Conservation (phyloP, 2,797 vertebrate species). For the Acropternis orthonyx region DNA sequence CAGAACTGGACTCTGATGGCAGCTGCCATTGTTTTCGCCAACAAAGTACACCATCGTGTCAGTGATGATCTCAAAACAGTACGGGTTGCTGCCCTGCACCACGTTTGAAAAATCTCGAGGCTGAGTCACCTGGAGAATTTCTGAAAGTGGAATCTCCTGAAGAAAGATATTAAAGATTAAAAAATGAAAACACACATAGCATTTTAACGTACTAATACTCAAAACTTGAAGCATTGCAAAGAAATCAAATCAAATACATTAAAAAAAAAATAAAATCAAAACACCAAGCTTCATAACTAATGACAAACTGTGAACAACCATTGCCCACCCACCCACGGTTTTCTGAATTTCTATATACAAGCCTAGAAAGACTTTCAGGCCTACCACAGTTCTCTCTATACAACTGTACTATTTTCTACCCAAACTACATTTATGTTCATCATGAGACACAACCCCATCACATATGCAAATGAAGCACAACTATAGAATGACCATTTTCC, state of each 20-base stretch:
- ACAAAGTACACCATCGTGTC: conserved; percentile 97
- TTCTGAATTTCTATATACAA: not conserved
- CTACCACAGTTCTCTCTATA: not conserved
- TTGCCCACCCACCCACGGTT: not conserved
- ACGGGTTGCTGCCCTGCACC: conserved; percentile 91
- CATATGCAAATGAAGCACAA: not conserved
- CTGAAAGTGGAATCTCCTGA: conserved; percentile 97
- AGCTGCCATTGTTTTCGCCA: conserved; percentile 90
- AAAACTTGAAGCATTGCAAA: not conserved
- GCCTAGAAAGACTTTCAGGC: not conserved
- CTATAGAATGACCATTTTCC: not conserved
- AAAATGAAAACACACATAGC: not conserved
- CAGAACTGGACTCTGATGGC: conserved; percentile 88
- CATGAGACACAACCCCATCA: accelerated
- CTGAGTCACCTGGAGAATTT: conserved; percentile 93
- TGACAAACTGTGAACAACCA: not conserved
- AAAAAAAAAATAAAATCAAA: not conserved
- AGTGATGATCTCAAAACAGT: conserved; percentile 99
- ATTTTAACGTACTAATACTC: not conserved
- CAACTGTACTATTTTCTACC: not conserved
- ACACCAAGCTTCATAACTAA: not conserved
- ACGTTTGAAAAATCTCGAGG: conserved; percentile 87
- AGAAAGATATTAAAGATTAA: conserved; percentile 63
- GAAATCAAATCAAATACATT: not conserved
- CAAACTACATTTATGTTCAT: not conserved